A percentile compares a stretch with the other conserved stretches of the same genome.
Conservation (phyloP, 2,797 vertebrate species). For the Dicrostonyx torquatus region DNA sequence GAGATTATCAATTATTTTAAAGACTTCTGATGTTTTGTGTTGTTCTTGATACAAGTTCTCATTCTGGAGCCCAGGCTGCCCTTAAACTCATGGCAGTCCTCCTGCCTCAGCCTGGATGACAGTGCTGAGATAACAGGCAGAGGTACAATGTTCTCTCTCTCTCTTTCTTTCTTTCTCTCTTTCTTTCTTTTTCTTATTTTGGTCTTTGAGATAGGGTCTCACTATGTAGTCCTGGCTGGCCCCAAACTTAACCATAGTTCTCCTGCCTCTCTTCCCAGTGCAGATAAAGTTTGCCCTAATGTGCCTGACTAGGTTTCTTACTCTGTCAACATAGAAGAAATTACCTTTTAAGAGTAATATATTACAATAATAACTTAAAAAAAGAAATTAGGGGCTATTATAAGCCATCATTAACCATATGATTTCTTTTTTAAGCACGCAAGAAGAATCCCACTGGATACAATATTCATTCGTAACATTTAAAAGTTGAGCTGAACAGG, state of each 20-base stretch:
- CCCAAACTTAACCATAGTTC: background rate
- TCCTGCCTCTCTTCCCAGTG: background rate
- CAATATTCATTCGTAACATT: constrained; percentile 43
- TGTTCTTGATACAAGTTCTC: background rate
- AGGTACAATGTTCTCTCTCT: background rate
- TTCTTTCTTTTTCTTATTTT: background rate
- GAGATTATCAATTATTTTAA: constrained; percentile 41
- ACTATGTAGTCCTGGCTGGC: background rate
- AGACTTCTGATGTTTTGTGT: constrained; percentile 1
- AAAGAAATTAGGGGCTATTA: background rate
- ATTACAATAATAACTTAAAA: background rate
- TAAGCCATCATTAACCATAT: background rate
- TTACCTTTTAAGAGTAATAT: background rate
- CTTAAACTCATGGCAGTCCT: background rate
- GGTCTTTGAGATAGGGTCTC: background rate
- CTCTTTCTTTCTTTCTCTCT: too few relatives aligned
- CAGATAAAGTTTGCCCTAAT: too few relatives aligned
- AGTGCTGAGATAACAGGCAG: background rate
- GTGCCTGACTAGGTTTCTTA: background rate
- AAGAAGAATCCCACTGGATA: constrained; percentile 1
- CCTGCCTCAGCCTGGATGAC: background rate
- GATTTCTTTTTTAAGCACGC: constrained; percentile 13
- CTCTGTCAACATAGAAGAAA: background rate
- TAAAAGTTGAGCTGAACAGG: constrained; percentile 31
- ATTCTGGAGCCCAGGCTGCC: background rate